These are phyloP conservation scores for Spongilla lacustris DNA, from an alignment of 37 sponge, comb jelly and placozoan species.

Conservation along the genomic window DNA sequence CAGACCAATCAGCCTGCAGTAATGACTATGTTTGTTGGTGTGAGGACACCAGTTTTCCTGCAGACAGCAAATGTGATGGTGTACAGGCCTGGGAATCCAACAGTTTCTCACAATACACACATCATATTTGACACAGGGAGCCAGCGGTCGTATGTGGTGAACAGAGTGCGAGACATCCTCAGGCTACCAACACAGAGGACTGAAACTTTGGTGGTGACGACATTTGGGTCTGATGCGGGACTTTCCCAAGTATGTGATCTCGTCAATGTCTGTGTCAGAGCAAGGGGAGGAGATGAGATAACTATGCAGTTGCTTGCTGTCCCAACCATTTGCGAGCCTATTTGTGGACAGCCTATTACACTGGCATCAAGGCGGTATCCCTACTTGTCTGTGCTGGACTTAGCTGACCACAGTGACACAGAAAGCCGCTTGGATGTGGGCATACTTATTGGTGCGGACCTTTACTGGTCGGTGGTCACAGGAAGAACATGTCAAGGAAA, in stretches of 20 bases:
- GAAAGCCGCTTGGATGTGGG: background rate
- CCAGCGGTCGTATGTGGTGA: conserved; percentile 16
- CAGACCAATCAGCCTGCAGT: conserved; percentile 2
- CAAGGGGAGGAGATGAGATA: background rate
- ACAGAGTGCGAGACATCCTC: background rate
- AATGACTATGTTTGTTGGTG: too few species aligned
- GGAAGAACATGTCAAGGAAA: conserved; percentile 9
- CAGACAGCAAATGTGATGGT: conserved; percentile 28
- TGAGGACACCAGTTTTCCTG: background rate
- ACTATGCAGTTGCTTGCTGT: background rate
- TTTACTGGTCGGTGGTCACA: conserved; percentile 40
- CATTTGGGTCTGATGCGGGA: conserved; percentile 21
- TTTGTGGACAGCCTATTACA: conserved; percentile 20
- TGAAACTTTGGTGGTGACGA: conserved; percentile 5
- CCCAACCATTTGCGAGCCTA: conserved; percentile 53
- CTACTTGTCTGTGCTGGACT: conserved; percentile 29
- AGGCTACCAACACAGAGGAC: background rate
- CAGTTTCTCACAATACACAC: background rate
- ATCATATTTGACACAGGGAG: conserved; percentile 12
- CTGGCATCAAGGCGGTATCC: background rate
- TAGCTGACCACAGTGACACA: conserved; percentile 22
- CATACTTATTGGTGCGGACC: conserved; percentile 29
- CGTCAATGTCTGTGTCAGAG: conserved; percentile 13
- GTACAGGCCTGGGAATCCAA: conserved; percentile 16
- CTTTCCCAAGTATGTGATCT: conserved; percentile 25